These are phyloP conservation scores for Lepidothrix coronata DNA, from an alignment of 2,113 vertebrate genomes.

Conservation along the genomic window DNA sequence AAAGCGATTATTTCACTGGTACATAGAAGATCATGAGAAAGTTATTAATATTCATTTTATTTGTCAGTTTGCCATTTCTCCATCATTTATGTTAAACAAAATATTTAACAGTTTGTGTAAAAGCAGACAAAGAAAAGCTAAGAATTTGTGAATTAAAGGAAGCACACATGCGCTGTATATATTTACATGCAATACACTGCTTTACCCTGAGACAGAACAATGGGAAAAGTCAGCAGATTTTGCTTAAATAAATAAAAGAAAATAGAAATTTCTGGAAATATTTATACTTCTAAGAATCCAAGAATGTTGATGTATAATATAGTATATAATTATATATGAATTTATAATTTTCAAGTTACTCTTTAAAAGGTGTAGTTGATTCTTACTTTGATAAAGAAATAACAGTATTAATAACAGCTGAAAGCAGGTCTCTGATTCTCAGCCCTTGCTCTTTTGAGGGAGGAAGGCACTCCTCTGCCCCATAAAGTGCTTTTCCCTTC, in stretches of 20 bases:
- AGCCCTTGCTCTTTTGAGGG: not conserved
- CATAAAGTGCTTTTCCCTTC: not conserved
- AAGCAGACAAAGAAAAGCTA: not conserved
- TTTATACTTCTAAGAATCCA: not conserved
- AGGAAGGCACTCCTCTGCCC: not conserved
- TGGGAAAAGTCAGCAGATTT: not conserved
- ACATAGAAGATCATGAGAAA: not conserved
- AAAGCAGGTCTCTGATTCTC: not conserved
- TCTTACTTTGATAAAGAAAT: not conserved
- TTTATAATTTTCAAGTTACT: not conserved
- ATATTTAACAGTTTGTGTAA: not conserved
- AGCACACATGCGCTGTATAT: not conserved
- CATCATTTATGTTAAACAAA: not conserved
- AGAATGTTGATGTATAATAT: not conserved
- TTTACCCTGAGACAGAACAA: not conserved
- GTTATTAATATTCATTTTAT: not conserved
- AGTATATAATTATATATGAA: not conserved
- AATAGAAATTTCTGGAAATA: not conserved
- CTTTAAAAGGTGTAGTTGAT: not conserved
- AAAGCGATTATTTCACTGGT: not conserved
- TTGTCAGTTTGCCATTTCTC: not conserved
- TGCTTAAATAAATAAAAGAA: not conserved
- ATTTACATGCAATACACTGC: not conserved
- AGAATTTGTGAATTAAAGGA: not conserved
- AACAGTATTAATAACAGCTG: not conserved